Percentiles rank a stretch among this genome's conserved stretches.
Conservation (phyloP, 2,888 invertebrate genomes). For the Cartodere bifasciata region DNA sequence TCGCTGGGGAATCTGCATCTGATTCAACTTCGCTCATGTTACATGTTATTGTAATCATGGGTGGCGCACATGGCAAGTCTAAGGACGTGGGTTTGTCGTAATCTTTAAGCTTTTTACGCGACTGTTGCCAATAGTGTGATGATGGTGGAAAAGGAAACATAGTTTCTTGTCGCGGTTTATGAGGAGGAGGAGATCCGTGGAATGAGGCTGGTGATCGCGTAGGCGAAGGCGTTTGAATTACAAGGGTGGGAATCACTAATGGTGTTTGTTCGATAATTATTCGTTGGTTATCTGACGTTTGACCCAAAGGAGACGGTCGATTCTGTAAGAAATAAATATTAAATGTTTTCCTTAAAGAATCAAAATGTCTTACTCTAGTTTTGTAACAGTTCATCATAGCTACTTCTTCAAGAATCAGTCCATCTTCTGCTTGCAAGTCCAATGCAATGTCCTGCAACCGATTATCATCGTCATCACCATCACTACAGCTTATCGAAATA, state of each 20-base stretch:
- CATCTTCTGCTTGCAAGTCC: conserved; percentile 34
- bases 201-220: conserved; percentile 41
- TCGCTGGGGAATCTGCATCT: conserved; percentile 55
- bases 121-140: conserved; percentile 21
- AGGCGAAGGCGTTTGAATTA: conserved; percentile 56
- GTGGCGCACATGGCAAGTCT: conserved; percentile 50
- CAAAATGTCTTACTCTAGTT: conserved; percentile 21
- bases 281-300: conserved; percentile 22
- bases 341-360: neutral
- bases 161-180: conserved; percentile 30
- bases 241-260: conserved; percentile 50
- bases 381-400: conserved; percentile 27
- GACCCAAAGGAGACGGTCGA: conserved; percentile 39
- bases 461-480: conserved; percentile 30
- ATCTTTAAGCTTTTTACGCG: conserved; percentile 43
- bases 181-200: conserved; percentile 46
- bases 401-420: conserved; percentile 33
- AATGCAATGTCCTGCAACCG: conserved; percentile 30
- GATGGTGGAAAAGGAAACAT: conserved; percentile 26
- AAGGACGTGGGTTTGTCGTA: conserved; percentile 49
- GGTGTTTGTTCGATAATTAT: conserved; percentile 31
- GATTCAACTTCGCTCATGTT: conserved; percentile 66
- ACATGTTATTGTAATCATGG: conserved; percentile 60
- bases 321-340: conserved; percentile 34
- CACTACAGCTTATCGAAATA: conserved; percentile 30